Evolutionary conservation across 37 sponge, comb jelly and placozoan species (phyloP), one percentile per base, ranked within the genome.

Genomic region (Oscarella lobularis): DNA sequence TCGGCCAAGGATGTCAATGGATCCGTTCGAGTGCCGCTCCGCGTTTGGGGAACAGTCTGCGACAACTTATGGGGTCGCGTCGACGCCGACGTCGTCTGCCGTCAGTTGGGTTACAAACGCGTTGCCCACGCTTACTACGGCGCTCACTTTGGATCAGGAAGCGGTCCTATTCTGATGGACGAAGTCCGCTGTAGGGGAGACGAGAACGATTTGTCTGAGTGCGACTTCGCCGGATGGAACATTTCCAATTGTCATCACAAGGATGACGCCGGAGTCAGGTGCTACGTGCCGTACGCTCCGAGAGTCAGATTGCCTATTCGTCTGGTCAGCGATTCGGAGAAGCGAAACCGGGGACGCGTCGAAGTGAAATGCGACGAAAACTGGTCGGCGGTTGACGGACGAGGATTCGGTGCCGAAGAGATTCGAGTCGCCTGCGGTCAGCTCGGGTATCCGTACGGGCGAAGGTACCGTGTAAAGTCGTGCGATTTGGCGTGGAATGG

Each of bases 261-360:
- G 0, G 85, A 87, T 76, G 85, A 87, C 39, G 91, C 82, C 0
- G 91, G 83, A 1, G 80, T 90, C 3, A 39, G 37, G 9, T 90
- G 91, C 60, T 27, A 48, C 9, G 60, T 48, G 60, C 20, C 60
- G 60, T 9, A 48, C 60, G 60, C 60, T 9, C 20, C 60, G 9
- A 9, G 60, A 9, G 60, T 48, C 20, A 48, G 14, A 20, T 20
- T 48, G 60, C 60, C 60, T 20, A 20, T 48, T 48, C 60, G 60
- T 48, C 60, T 48, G 60, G n/a, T n/a, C n/a, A 20, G 14, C 14
- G 14, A 48, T 27, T 9, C 14, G 20, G 60, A 48, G 60, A 9
- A 20, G 20, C 60, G 9, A 9, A 48, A 20, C 60, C 14, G 20
- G 60, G 90, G 90, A 0, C 79, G 85, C 1, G 82, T 86, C 1